phyloP scores from a whole-genome alignment of 2,888 invertebrate species.

The Synergus laeviventris region DNA sequence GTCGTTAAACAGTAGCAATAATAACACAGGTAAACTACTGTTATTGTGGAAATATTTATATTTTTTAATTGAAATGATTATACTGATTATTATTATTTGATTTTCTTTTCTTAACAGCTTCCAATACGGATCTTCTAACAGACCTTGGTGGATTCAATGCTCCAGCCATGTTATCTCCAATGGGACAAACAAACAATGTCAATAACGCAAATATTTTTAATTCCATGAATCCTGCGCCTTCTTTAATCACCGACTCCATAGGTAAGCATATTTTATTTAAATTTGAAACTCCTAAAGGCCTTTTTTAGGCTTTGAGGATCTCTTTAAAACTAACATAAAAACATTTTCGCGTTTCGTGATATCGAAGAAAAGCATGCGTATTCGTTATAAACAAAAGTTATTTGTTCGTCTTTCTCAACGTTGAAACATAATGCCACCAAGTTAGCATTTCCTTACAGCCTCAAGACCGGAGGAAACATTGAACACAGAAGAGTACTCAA shows the following conservation, averaged over 20 bases:
- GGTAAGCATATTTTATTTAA: too few species aligned
- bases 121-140: slow-evolving; percentile 76
- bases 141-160: slow-evolving; percentile 75
- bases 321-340: neutral
- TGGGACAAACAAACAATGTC: slow-evolving; percentile 61
- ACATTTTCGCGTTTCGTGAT: neutral
- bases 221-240: slow-evolving; percentile 54
- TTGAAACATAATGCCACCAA: slow-evolving; percentile 67
- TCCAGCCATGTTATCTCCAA: slow-evolving; percentile 56
- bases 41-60: neutral
- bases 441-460: slow-evolving; percentile 71
- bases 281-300: too few species aligned
- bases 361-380: slow-evolving; percentile 26
- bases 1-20: slow-evolving; percentile 63
- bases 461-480: slow-evolving; percentile 53
- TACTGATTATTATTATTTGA: slow-evolving; percentile 20
- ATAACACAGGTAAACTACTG: slow-evolving; percentile 66
- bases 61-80: neutral
- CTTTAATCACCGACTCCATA: slow-evolving; percentile 57
- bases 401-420: slow-evolving; percentile 42
- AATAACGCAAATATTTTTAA: slow-evolving; percentile 67
- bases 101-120: slow-evolving; percentile 56
- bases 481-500: slow-evolving; percentile 44
- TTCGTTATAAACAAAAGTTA: neutral
- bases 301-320: neutral